Percentiles rank a stretch among this genome's conserved stretches.
These are phyloP conservation scores for Sebastes trivittatus DNA, from an alignment of 2,797 vertebrate genomes.

Conservation along the genomic window DNA sequence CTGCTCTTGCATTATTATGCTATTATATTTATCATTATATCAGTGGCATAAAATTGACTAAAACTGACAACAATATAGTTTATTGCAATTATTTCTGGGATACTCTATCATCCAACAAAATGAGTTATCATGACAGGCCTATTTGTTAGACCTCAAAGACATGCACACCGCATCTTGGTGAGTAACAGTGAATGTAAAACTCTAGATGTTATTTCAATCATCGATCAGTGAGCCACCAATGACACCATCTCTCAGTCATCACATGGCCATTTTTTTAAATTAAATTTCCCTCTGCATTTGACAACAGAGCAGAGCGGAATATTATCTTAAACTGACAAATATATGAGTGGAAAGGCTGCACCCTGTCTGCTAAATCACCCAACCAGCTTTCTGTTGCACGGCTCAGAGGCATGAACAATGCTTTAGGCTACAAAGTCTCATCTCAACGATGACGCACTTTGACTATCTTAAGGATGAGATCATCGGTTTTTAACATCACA, in stretches of 20 bases:
- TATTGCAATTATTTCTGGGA: no score
- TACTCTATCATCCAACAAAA: no score
- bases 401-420: neutral
- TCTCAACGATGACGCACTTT: neutral
- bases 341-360: neutral
- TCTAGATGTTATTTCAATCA: no score
- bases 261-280: neutral
- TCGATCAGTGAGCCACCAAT: neutral
- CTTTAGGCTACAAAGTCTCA: neutral
- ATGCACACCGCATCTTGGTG: no score
- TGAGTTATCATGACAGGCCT: no score
- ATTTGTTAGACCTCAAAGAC: no score
- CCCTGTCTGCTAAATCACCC: neutral
- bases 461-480: neutral
- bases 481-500: neutral
- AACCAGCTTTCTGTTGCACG: neutral
- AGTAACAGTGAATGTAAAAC: no score
- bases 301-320: neutral
- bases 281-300: neutral
- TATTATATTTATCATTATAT: no score
- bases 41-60: no score
- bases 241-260: neutral
- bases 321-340: neutral
- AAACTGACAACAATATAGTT: no score
- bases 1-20: no score